Evolutionary conservation across 2,797 vertebrate genomes (phyloP).

Genomic region (Takifugu rubripes): DNA sequence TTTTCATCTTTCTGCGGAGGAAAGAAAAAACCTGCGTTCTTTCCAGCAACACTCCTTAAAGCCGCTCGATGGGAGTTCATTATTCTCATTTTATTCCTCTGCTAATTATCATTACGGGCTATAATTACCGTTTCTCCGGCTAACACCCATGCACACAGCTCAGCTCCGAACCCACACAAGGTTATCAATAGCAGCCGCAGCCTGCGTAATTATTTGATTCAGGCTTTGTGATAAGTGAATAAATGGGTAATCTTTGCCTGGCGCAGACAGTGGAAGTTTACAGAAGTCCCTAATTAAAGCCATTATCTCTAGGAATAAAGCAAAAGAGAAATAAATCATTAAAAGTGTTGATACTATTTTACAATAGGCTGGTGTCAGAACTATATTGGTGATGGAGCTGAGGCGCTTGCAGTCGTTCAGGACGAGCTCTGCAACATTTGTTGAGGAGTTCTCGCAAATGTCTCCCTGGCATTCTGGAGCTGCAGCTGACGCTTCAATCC

Average conservation of each 20-base stretch:
- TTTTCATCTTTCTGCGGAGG: conserved; percentile 14
- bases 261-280: conserved; percentile 49
- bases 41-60: conserved; percentile 46
- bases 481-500: conserved; percentile 58
- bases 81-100: conserved; percentile 67
- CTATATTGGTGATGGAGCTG: conserved; percentile 15
- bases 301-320: conserved; percentile 15
- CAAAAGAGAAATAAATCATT: background rate
- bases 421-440: conserved; percentile 42
- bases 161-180: conserved; percentile 60
- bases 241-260: conserved; percentile 57
- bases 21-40: conserved; percentile 34
- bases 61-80: conserved; percentile 61
- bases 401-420: conserved; percentile 20
- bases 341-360: background rate
- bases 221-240: conserved; percentile 70
- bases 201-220: conserved; percentile 39
- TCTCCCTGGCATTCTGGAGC: conserved; percentile 54
- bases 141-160: conserved; percentile 59
- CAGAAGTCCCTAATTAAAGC: conserved; percentile 60
- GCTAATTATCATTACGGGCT: conserved; percentile 74
- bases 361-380: conserved; percentile 4
- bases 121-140: conserved; percentile 74
- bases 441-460: conserved; percentile 49
- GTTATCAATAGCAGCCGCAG: conserved; percentile 70